Evolutionary conservation across 92 coral and sea anemone species (phyloP), one percentile per base, ranked within the genome.

Genomic region (Palythoa grandis): DNA sequence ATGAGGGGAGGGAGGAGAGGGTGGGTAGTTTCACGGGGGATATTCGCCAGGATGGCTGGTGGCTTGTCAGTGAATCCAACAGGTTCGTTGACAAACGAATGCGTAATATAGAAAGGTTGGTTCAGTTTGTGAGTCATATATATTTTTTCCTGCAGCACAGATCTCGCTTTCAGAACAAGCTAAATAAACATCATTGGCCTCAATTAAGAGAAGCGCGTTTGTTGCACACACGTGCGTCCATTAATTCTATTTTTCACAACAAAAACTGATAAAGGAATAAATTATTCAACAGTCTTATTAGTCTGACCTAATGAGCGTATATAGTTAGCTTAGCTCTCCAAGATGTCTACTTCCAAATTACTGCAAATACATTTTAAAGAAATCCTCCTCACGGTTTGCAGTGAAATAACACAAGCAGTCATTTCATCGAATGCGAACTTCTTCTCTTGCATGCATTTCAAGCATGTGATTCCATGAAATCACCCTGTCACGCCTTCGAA

Each of bases 401-500:
- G 39, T n/a, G 37, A 29, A 7, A 48, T 3, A 40, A 29, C 53
- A 14, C 3, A 13, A 40, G 71, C 23, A 38, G n/a, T 80, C 8
- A 35, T n/a, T 67, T 23, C 29, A 48, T 17, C 13, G 0, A 40
- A 5, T 43, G 25, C 74, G 50, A 48, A 22, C 23, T 7, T 14
- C 66, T 65, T 22, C 9, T 48, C 14, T 37, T 72, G 65, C 93
- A 94, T 93, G 92, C 94, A 66, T 83, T 71, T 56, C 84, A 83
- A 79, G 88, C 94, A 83, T 88, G 98, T 35, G 86, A 79, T 72
- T 72, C 56, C 78, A 91, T 78, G 87, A 70, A 66, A 82, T 47
- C 68, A 61, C 84, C 66, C 37, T 67, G 92, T 88, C 88, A 92
- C 95, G 89, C 95, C 94, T 90, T 82, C 86, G 70, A 86, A 66